phyloP scores from a whole-genome alignment of 2,888 invertebrate genomes.

The Pandemis heparana region DNA sequence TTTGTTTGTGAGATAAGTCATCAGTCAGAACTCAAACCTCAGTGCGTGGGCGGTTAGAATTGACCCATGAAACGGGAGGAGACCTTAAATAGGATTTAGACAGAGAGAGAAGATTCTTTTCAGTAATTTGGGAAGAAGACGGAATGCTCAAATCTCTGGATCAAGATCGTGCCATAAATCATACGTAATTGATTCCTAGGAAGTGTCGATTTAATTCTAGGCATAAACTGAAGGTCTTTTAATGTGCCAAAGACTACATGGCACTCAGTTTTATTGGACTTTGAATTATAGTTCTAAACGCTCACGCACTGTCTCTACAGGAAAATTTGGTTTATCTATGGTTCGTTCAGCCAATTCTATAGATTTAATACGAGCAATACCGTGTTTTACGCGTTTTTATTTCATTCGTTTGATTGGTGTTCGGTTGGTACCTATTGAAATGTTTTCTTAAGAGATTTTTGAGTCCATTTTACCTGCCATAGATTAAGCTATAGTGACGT shows the following conservation, averaged over 20 bases:
- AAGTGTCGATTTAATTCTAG: no score
- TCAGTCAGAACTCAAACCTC: background rate
- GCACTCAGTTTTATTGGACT: background rate
- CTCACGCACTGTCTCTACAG: background rate
- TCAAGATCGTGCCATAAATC: no score
- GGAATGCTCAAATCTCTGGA: no score
- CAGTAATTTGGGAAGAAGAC: no score
- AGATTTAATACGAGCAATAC: constrained; percentile 12
- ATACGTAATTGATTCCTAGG: no score
- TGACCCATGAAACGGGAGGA: background rate
- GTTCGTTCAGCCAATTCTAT: background rate
- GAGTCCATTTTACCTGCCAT: constrained; percentile 82
- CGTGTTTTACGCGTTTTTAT: constrained; percentile 55
- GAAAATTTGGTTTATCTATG: background rate
- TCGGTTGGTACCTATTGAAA: constrained; percentile 65
- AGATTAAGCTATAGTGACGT: constrained; percentile 79
- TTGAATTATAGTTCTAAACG: background rate
- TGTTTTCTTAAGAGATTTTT: constrained; percentile 76
- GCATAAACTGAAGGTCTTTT: no score
- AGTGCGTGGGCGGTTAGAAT: background rate
- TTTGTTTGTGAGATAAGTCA: background rate
- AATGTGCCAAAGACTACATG: no score
- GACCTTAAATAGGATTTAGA: no score
- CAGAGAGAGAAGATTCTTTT: no score
- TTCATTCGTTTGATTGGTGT: constrained; percentile 67